Percentiles rank a stretch among this genome's conserved stretches.
Evolutionary conservation across 2,888 invertebrate species (phyloP).

Genomic region (Hypena proboscidalis): DNA sequence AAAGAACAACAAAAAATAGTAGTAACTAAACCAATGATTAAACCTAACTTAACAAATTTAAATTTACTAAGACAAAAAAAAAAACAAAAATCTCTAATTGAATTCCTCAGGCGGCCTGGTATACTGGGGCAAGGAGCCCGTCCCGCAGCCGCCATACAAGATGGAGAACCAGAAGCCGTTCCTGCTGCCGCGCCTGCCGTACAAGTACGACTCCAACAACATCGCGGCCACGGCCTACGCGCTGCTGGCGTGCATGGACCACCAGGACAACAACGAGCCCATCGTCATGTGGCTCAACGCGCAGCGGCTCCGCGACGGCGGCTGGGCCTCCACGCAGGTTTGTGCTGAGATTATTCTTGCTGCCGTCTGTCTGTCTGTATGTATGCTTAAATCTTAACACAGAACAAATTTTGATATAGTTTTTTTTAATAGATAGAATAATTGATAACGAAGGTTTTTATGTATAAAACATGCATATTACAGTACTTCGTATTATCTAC

Average conservation of each 20-base stretch:
- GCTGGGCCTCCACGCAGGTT: conserved; percentile 94
- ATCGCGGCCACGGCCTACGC: conserved; percentile 97
- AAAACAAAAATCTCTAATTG: neutral
- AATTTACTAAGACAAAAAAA: no score
- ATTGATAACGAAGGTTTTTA: conserved; percentile 88
- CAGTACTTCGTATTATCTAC: neutral
- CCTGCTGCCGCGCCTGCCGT: conserved; percentile 93
- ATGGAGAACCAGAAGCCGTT: conserved; percentile 97
- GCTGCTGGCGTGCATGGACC: conserved; percentile 93
- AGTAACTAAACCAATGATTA: no score
- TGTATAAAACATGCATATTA: neutral
- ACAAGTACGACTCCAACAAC: conserved; percentile 95
- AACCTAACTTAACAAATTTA: no score
- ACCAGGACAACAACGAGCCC: conserved; percentile 93
- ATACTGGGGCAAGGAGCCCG: conserved; percentile 93
- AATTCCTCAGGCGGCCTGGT: conserved; percentile 87
- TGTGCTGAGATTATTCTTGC: conserved; percentile 44
- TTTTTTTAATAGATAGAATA: no score
- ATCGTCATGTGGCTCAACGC: conserved; percentile 97
- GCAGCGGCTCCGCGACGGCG: conserved; percentile 93
- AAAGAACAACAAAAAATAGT: no score
- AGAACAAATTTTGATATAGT: no score
- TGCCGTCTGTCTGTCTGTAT: no score
- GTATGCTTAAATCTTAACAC: no score
- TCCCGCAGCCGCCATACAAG: conserved; percentile 93